Percentiles rank a stretch among this genome's conserved stretches.
These are phyloP conservation scores for Malacoctenus gilli DNA, from an alignment of 2,797 vertebrate species.

Conservation along the genomic window DNA sequence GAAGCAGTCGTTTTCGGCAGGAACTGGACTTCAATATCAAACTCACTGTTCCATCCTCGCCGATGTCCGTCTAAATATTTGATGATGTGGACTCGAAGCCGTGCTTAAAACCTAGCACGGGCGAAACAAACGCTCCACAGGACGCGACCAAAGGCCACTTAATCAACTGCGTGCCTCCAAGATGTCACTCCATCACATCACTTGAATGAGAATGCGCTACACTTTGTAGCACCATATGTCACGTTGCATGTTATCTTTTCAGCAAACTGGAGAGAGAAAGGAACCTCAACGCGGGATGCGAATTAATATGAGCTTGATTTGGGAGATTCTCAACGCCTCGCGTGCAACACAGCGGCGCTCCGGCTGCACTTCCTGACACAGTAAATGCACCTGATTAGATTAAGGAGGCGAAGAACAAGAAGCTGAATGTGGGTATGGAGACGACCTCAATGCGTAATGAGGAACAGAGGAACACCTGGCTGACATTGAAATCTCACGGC, in stretches of 20 bases:
- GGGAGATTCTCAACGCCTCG: not conserved
- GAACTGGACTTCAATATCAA: too few species aligned
- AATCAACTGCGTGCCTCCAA: conserved; percentile 31
- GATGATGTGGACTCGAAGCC: conserved; percentile 14
- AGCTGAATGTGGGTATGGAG: not conserved
- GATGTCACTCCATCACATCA: conserved; percentile 45
- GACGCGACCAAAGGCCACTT: conserved; percentile 19
- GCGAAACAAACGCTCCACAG: conserved; percentile 35
- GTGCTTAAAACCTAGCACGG: conserved; percentile 32
- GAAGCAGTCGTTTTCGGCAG: too few species aligned
- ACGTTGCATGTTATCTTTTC: conserved; percentile 7
- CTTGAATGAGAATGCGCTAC: conserved; percentile 6
- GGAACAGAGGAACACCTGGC: conserved; percentile 21
- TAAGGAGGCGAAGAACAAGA: conserved; percentile 3
- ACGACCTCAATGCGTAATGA: conserved; percentile 28
- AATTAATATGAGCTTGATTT: conserved; percentile 18
- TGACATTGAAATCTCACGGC: conserved; percentile 22
- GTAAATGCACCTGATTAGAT: conserved; percentile 23
- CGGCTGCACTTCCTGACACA: not conserved
- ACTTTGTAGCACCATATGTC: conserved; percentile 13
- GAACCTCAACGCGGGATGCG: not conserved
- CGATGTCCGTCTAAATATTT: conserved; percentile 16
- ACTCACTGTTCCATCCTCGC: conserved; percentile 61
- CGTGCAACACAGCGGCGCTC: not conserved
- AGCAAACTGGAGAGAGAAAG: not conserved